Percentiles rank a stretch among this genome's conserved stretches.
These are phyloP conservation scores for Choristoneura fumiferana DNA, from an alignment of 1,140 invertebrate genomes.

Conservation along the genomic window DNA sequence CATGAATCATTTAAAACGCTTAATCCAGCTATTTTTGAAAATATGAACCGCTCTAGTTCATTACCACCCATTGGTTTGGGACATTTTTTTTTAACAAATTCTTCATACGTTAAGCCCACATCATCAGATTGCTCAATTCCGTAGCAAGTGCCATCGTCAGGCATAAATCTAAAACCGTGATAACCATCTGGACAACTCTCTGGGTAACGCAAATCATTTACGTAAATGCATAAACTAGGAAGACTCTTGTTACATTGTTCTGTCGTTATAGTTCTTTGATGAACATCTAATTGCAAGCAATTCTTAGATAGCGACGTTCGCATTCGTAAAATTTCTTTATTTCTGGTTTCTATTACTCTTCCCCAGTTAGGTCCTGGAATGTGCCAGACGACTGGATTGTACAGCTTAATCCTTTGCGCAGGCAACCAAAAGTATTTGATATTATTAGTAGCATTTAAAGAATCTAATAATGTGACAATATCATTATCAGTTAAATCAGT, in stretches of 20 bases:
- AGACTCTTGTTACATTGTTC: constrained; percentile 42
- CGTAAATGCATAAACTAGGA: constrained; percentile 59
- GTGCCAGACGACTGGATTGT: constrained; percentile 50
- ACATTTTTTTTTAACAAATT: constrained; percentile 47
- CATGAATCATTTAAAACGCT: constrained; percentile 41
- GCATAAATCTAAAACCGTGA: constrained; percentile 48
- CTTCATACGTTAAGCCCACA: constrained; percentile 38
- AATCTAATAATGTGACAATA: constrained; percentile 39
- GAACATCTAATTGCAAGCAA: constrained; percentile 53
- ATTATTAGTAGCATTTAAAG: constrained; percentile 37
- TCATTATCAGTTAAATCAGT: constrained; percentile 47
- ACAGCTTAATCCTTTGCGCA: constrained; percentile 45
- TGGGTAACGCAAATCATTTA: constrained; percentile 51
- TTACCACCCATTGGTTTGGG: constrained; percentile 45
- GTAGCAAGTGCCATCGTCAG: constrained; percentile 52
- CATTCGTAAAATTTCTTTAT: constrained; percentile 34
- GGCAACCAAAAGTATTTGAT: constrained; percentile 61
- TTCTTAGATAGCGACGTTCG: constrained; percentile 38
- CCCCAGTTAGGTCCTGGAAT: constrained; percentile 65
- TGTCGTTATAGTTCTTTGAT: constrained; percentile 37
- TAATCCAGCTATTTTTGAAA: constrained; percentile 51
- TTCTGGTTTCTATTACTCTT: constrained; percentile 28
- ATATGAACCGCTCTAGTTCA: constrained; percentile 50
- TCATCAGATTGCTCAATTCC: constrained; percentile 48
- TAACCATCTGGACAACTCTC: constrained; percentile 56